Evolutionary conservation across 2,113 vertebrate genomes (phyloP), one percentile per base, ranked within the genome.

Genomic region (Rutilus rutilus): DNA sequence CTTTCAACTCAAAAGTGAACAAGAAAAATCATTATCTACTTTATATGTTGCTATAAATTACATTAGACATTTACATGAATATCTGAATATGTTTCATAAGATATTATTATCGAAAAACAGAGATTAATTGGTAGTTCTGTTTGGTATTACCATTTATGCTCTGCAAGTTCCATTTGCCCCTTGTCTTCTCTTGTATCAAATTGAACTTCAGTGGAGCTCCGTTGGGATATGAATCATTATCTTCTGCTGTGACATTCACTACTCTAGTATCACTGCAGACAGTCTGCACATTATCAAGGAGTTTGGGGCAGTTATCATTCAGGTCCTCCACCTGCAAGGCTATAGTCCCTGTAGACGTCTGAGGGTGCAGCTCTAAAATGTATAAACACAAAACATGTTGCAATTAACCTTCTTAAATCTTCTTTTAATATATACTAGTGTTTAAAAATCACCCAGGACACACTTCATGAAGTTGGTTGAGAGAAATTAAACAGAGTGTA

Each of bases 301-400:
- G 87, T 25, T 15, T 30, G 6, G 96, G 96, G 77, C 96, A 97
- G 71, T 95, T 93, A 67, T 94, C 91, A 9, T 92, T 94, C 42
- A 52, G 0, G 64, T 95, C 94, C 54, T 92, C 87, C 19, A 96
- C 79, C 82, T 93, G 90, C n/a, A 97, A 75, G 10, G 93, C 93
- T 86, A 97, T 89, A 2, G 96, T 97, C 47, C 95, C 96, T 1
- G 95, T 97, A 21, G 94, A 93, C 0, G 95, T 96, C 77, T 91
- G 93, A 7, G 71, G 64, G 85, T 93, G 94, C 50, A 5, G 6
- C 0, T 94, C 96, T 97, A 91, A 64, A 89, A 90, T 19, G 45
- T 33, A 42, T 89, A 86, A 86, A 76, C 25, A 50, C 6, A 59
- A 79, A 59, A 42, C 23, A 60, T 39, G 52, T 12, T 60, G 21